These are phyloP conservation scores for Bombus affinis DNA, from an alignment of 1,140 invertebrate species.

Conservation along the genomic window DNA sequence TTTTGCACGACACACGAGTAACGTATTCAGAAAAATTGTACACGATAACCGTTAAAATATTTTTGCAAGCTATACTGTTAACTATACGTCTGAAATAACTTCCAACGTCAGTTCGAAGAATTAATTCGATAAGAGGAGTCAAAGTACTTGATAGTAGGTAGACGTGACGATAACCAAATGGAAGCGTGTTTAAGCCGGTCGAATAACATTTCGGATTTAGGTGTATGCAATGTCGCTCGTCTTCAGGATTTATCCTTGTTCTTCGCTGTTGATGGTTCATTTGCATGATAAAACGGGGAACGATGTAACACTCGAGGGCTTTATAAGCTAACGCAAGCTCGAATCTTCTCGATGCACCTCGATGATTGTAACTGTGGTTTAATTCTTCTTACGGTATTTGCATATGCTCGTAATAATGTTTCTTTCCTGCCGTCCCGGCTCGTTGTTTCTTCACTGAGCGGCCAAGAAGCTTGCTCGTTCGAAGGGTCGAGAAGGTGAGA, in stretches of 20 bases:
- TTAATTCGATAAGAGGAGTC: neutral
- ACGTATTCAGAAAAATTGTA: no score
- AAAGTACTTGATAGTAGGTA: neutral
- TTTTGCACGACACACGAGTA: no score
- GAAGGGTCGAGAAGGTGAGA: neutral
- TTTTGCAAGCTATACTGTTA: no score
- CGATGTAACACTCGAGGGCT: constrained; percentile 42
- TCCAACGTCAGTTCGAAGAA: neutral
- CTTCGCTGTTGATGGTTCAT: constrained; percentile 53
- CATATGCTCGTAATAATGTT: constrained; percentile 16
- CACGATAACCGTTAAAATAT: no score
- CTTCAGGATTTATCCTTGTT: constrained; percentile 59
- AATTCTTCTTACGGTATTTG: constrained; percentile 34
- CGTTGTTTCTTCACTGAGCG: neutral
- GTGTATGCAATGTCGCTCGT: constrained; percentile 15
- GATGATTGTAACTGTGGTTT: constrained; percentile 56
- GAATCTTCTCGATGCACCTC: constrained; percentile 37
- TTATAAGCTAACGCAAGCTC: constrained; percentile 27
- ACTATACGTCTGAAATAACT: no score
- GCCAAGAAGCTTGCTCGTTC: neutral
- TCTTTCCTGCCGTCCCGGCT: neutral
- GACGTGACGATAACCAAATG: constrained; percentile 13
- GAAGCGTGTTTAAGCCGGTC: no score
- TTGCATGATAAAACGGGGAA: constrained; percentile 55
- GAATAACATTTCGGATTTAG: constrained; percentile 20